These are phyloP conservation scores for Chloroceryle inda DNA, from an alignment of 2,797 vertebrate genomes.

Conservation along the genomic window DNA sequence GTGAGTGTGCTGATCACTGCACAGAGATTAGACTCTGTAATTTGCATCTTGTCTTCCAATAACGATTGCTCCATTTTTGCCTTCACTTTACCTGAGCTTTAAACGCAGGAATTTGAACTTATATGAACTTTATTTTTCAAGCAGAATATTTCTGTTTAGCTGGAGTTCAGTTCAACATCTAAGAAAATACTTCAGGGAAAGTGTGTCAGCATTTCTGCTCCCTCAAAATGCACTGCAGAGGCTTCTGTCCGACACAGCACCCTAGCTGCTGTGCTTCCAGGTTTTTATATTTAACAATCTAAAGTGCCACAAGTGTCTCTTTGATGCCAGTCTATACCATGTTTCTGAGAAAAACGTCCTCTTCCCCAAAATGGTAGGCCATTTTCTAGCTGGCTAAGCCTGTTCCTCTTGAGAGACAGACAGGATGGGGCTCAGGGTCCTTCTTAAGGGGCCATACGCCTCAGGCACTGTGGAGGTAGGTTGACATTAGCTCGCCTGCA, in stretches of 20 bases:
- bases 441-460: background rate
- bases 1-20: conserved; percentile 18
- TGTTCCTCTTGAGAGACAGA: background rate
- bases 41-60: conserved; percentile 56
- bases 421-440: background rate
- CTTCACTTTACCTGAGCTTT: conserved; percentile 19
- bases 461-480: background rate
- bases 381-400: background rate
- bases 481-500: conserved; percentile 19
- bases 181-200: background rate
- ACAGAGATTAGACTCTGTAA: conserved; percentile 33
- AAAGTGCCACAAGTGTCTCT: background rate
- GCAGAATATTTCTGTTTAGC: background rate
- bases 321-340: background rate
- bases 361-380: background rate
- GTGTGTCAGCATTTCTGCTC: background rate
- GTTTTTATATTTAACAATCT: background rate
- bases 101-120: background rate
- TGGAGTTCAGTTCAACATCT: background rate
- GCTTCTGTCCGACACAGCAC: background rate
- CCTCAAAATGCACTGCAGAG: background rate
- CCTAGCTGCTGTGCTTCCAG: background rate
- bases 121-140: background rate
- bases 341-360: background rate
- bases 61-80: background rate